These are phyloP conservation scores for Lasioglossum figueresi DNA, from an alignment of 2,888 invertebrate species.

Conservation along the genomic window DNA sequence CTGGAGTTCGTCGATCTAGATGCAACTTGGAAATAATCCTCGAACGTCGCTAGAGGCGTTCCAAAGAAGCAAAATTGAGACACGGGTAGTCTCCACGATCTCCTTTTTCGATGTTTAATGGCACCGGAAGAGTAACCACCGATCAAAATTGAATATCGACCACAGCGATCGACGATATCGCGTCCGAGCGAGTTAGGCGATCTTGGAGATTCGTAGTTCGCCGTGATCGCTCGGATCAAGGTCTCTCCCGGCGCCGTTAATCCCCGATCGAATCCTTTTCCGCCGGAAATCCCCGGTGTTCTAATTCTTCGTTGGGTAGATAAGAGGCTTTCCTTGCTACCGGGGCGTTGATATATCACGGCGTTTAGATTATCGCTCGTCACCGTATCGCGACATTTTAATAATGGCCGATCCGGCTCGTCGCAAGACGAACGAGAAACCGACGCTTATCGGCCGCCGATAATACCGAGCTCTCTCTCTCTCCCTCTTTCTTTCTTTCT, in stretches of 20 bases:
- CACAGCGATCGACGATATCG: constrained; percentile 3
- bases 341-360: constrained; percentile 13
- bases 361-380: constrained; percentile 38
- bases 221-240: constrained; percentile 15
- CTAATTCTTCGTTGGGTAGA: constrained; percentile 17
- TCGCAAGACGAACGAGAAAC: constrained; percentile 35
- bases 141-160: constrained; percentile 31
- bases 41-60: background rate
- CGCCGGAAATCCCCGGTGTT: constrained; percentile 4
- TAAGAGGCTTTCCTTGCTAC: constrained; percentile 27
- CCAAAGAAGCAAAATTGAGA: background rate
- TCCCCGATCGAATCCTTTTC: constrained; percentile 25
- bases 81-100: background rate
- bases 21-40: background rate
- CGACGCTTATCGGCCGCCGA: constrained; percentile 55
- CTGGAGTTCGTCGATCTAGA: no score
- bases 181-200: constrained; percentile 25
- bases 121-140: constrained; percentile 1
- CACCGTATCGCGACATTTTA: constrained; percentile 43
- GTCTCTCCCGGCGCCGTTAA: constrained; percentile 11
- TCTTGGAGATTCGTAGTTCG: background rate
- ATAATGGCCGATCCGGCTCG: constrained; percentile 43
- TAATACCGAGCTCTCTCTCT: constrained; percentile 45
- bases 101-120: background rate
- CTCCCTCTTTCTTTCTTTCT: background rate